Evolutionary conservation across 1,140 invertebrate species (phyloP).

Genomic region (Pseudomyrmex dendroicus): DNA sequence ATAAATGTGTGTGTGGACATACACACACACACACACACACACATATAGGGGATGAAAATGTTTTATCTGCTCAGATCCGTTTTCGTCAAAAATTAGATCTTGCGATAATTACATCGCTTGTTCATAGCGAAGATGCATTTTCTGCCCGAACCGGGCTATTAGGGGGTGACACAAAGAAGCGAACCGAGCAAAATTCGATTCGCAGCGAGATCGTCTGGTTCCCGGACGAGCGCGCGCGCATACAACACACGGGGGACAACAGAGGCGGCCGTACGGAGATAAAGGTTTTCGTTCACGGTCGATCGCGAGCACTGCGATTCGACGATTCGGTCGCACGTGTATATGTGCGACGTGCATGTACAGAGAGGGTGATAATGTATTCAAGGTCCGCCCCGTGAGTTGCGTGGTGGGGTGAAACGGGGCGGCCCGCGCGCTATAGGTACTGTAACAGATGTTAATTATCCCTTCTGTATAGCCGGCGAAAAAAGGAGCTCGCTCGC

Average conservation of each 20-base stretch:
- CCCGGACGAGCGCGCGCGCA: not conserved
- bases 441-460: constrained; percentile 85
- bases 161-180: constrained; percentile 3
- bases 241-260: not conserved
- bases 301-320: constrained; percentile 65
- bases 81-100: too few relatives aligned
- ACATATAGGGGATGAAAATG: too few relatives aligned
- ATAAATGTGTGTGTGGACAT: too few relatives aligned
- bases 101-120: too few relatives aligned
- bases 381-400: constrained; percentile 83
- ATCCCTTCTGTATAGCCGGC: constrained; percentile 81
- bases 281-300: constrained; percentile 65
- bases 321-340: constrained; percentile 31
- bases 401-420: constrained; percentile 81
- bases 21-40: too few relatives aligned
- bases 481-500: constrained; percentile 72
- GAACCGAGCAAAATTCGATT: constrained; percentile 16
- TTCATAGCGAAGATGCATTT: too few relatives aligned
- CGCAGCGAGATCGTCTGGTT: constrained; percentile 10
- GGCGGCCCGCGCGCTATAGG: constrained; percentile 80
- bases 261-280: constrained; percentile 11
- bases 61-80: too few relatives aligned
- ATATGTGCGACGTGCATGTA: constrained; percentile 58
- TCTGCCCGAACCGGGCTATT: too few relatives aligned
- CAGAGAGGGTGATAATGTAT: constrained; percentile 84